Evolutionary conservation across 2,797 vertebrate genomes (phyloP).

Genomic region (Protosalanx chinensis): DNA sequence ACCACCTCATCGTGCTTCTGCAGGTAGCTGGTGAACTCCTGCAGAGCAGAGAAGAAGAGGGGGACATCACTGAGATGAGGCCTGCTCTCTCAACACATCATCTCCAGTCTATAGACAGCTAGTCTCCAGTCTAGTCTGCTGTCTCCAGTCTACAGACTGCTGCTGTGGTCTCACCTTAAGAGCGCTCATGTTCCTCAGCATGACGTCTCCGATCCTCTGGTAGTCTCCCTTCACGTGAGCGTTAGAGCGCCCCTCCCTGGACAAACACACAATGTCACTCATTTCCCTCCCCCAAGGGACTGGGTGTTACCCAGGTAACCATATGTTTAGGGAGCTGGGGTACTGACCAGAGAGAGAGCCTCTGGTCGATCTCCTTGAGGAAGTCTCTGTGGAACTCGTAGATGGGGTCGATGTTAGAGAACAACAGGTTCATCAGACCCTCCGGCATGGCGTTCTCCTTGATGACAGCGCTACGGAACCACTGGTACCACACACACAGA

Average conservation of each 20-base stretch:
- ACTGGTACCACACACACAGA: slow-evolving; percentile 66
- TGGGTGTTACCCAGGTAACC: neutral
- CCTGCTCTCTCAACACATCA: neutral
- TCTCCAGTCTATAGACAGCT: neutral
- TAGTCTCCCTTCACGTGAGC: slow-evolving; percentile 78
- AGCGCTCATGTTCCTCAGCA: slow-evolving; percentile 86
- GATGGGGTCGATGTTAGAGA: slow-evolving; percentile 93
- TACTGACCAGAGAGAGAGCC: slow-evolving; percentile 87
- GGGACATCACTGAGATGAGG: neutral
- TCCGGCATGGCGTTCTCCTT: slow-evolving; percentile 91
- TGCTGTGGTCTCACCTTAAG: slow-evolving; percentile 77
- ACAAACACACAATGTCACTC: slow-evolving; percentile 18
- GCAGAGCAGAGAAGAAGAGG: neutral
- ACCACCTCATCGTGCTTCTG: slow-evolving; percentile 88
- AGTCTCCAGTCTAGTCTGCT: too few species aligned
- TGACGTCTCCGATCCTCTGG: slow-evolving; percentile 90
- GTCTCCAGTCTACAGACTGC: neutral
- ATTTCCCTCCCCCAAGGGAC: neutral
- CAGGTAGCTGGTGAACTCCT: slow-evolving; percentile 86
- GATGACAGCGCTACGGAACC: slow-evolving; percentile 91
- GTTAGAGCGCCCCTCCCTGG: slow-evolving; percentile 87
- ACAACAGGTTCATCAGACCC: slow-evolving; percentile 86
- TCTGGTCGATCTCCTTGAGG: slow-evolving; percentile 90
- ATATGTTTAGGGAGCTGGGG: too few species aligned
- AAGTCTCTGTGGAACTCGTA: slow-evolving; percentile 93